Conservation (phyloP, 2,888 invertebrate species). For the Adineta ricciae region DNA sequence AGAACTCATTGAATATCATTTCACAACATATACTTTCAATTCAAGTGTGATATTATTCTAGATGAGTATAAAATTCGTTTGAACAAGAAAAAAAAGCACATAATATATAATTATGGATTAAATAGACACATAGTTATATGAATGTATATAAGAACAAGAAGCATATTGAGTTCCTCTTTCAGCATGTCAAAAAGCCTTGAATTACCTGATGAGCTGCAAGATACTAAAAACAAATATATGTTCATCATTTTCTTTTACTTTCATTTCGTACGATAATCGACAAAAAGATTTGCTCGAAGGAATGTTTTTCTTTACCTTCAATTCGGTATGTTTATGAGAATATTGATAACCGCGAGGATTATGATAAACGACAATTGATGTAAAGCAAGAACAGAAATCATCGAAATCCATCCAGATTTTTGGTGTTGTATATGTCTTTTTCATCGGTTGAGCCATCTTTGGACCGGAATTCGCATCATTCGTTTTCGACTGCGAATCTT, state of each 20-base stretch:
- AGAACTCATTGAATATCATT: too few species aligned
- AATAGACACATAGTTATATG: neutral
- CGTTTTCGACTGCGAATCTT: neutral
- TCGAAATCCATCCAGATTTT: constrained; percentile 49
- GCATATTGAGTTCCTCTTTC: neutral
- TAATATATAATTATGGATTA: too few species aligned
- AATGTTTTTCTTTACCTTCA: constrained; percentile 40
- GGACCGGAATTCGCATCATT: neutral
- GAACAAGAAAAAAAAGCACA: too few species aligned
- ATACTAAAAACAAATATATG: neutral
- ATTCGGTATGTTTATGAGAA: constrained; percentile 42
- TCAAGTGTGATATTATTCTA: neutral
- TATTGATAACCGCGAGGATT: constrained; percentile 45
- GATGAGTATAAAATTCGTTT: neutral
- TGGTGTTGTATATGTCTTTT: constrained; percentile 34
- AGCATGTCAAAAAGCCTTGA: neutral
- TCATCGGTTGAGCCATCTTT: neutral
- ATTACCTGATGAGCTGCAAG: neutral
- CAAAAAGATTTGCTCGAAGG: neutral
- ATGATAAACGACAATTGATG: constrained; percentile 48
- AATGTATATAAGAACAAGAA: neutral
- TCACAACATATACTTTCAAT: neutral
- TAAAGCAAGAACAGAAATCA: constrained; percentile 47
- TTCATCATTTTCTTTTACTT: neutral
- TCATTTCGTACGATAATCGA: neutral